These are phyloP conservation scores for Eretmochelys imbricata DNA, from an alignment of 2,113 vertebrate genomes.

Conservation along the genomic window DNA sequence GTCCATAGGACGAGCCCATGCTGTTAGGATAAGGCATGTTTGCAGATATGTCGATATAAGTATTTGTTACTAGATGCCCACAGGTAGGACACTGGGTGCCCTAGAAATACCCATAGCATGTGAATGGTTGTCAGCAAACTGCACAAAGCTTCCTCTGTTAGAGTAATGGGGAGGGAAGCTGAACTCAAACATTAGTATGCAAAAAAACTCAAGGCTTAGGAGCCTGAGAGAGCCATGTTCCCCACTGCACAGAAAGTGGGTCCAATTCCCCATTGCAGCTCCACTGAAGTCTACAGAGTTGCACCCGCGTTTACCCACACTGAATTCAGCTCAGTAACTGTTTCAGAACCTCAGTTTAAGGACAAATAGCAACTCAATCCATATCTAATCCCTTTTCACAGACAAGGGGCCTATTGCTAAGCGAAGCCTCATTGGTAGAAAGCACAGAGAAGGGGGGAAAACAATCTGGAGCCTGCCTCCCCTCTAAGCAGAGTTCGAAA, in stretches of 20 bases:
- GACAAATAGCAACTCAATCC: neutral
- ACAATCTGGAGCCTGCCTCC: neutral
- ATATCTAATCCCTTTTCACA: neutral
- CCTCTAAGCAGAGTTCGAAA: fast-evolving
- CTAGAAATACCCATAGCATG: neutral
- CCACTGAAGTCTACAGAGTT: neutral
- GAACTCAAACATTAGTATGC: neutral
- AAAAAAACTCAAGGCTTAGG: neutral
- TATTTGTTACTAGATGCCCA: neutral
- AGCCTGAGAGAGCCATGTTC: fast-evolving
- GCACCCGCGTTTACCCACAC: fast-evolving
- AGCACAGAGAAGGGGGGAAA: neutral
- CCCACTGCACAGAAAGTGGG: neutral
- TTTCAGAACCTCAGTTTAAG: neutral
- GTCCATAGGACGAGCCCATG: neutral
- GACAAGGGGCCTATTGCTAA: neutral
- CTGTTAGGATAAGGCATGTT: fast-evolving
- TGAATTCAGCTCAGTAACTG: fast-evolving
- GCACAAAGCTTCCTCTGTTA: neutral
- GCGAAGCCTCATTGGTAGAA: neutral
- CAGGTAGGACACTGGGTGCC: fast-evolving
- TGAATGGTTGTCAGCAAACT: neutral
- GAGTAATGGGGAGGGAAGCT: neutral
- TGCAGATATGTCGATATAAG: neutral
- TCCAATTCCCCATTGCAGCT: neutral